These are phyloP conservation scores for Achroia grisella DNA, from an alignment of 1,140 invertebrate species.

Conservation along the genomic window DNA sequence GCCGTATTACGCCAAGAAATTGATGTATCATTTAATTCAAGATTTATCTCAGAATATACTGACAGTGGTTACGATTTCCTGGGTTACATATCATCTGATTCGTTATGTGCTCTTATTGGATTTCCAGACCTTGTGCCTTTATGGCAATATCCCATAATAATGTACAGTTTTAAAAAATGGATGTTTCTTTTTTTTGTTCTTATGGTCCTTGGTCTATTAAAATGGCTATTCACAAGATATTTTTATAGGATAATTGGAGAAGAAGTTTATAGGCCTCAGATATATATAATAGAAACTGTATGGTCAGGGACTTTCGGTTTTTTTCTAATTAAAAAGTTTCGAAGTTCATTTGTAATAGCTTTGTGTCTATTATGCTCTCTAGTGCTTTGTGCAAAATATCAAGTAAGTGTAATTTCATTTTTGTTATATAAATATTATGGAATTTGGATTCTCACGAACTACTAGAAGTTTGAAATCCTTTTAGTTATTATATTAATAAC, in stretches of 20 bases:
- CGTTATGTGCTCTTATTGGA: constrained; percentile 4
- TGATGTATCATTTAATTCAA: constrained; percentile 12
- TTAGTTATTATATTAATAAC: too few species aligned
- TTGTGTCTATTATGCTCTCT: background rate
- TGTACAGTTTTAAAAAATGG: background rate
- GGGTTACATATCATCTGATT: constrained; percentile 1
- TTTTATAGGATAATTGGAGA: too few species aligned
- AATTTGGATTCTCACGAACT: too few species aligned
- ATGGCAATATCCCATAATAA: constrained; percentile 1
- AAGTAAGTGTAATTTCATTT: background rate
- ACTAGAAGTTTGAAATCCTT: too few species aligned
- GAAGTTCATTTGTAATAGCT: background rate
- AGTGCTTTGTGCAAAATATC: background rate
- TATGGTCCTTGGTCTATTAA: background rate
- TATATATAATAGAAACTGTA: too few species aligned
- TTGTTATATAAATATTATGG: too few species aligned
- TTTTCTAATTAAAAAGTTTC: background rate
- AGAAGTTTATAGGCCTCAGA: too few species aligned
- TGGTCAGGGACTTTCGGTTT: background rate
- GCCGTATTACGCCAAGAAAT: background rate
- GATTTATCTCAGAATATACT: constrained; percentile 5
- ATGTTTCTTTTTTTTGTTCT: background rate
- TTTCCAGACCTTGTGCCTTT: constrained; percentile 1
- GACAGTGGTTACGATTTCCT: background rate
- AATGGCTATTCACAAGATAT: too few species aligned